phyloP scores from a whole-genome alignment of 2,888 invertebrate species.

The Acleris cristana region DNA sequence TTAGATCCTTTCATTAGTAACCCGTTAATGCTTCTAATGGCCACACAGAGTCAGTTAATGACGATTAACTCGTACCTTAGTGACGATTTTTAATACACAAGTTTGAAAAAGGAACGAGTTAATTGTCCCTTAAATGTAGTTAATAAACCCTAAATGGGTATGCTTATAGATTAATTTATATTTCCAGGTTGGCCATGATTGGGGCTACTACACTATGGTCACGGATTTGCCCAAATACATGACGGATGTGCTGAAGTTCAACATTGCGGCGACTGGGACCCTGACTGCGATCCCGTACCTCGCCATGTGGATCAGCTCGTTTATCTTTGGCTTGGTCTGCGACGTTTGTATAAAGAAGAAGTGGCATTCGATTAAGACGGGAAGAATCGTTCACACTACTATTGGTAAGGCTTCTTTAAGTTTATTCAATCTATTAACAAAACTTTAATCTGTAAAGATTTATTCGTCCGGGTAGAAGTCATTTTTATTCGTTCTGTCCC shows the following conservation, averaged over 20 bases:
- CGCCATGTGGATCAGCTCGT: constrained; percentile 87
- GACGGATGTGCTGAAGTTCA: constrained; percentile 87
- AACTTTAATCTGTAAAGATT: too few species aligned
- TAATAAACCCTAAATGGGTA: too few species aligned
- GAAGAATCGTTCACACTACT: constrained; percentile 87
- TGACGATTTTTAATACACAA: too few species aligned
- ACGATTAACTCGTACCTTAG: too few species aligned
- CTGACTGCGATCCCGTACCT: constrained; percentile 87
- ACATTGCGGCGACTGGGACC: constrained; percentile 86
- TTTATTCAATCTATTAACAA: too few species aligned
- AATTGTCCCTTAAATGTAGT: too few species aligned
- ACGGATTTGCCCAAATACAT: constrained; percentile 88
- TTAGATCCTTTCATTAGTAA: too few species aligned
- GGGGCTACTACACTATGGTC: constrained; percentile 89
- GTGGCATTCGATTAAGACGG: constrained; percentile 83
- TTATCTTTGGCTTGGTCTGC: constrained; percentile 87
- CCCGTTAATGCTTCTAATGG: too few species aligned
- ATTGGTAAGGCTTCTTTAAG: constrained; percentile 76
- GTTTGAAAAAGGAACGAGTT: too few species aligned
- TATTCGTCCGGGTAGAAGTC: too few species aligned
- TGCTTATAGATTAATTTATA: background rate
- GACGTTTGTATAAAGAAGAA: constrained; percentile 86
- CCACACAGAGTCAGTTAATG: too few species aligned
- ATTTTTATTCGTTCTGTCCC: too few species aligned
- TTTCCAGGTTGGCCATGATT: constrained; percentile 79